Evolutionary conservation across 1,140 invertebrate species (phyloP).

Genomic region (Neocloeon triangulifer): DNA sequence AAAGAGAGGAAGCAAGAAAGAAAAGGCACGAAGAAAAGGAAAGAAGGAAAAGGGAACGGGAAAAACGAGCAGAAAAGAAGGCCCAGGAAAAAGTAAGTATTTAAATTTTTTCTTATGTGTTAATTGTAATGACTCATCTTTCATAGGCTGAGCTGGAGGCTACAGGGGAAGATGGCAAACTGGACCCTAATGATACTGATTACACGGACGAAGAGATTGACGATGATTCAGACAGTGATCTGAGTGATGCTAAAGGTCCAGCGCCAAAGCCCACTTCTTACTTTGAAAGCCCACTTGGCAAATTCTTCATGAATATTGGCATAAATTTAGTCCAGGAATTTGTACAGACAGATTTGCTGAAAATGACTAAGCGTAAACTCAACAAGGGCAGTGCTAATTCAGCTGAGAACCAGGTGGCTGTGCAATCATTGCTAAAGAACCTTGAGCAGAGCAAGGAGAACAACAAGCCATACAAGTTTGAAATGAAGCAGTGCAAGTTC

Average conservation of each 20-base stretch:
- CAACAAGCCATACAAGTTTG: constrained; percentile 61
- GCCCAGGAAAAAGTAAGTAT: too few species aligned
- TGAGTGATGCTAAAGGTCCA: not conserved
- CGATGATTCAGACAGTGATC: constrained; percentile 6
- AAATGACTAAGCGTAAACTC: constrained; percentile 63
- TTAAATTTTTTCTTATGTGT: too few species aligned
- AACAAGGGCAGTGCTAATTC: constrained; percentile 35
- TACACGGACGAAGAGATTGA: constrained; percentile 2
- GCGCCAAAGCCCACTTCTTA: constrained; percentile 23
- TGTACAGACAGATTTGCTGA: constrained; percentile 73
- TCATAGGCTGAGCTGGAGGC: constrained; percentile 1
- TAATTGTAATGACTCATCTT: too few species aligned
- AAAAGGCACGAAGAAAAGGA: constrained; percentile 5
- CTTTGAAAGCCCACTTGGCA: constrained; percentile 68
- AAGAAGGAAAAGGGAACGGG: constrained; percentile 1
- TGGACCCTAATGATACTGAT: not conserved
- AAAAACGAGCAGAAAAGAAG: constrained; percentile 5
- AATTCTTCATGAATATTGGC: constrained; percentile 83
- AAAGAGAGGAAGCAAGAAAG: not conserved
- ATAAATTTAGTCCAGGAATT: constrained; percentile 77
- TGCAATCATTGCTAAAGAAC: constrained; percentile 56
- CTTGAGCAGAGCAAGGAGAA: constrained; percentile 71
- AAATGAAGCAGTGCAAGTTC: constrained; percentile 64
- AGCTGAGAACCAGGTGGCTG: constrained; percentile 45
- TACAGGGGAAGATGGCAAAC: constrained; percentile 2